These are phyloP conservation scores for Philaenus spumarius DNA, from an alignment of 1,140 invertebrate species.

Conservation along the genomic window DNA sequence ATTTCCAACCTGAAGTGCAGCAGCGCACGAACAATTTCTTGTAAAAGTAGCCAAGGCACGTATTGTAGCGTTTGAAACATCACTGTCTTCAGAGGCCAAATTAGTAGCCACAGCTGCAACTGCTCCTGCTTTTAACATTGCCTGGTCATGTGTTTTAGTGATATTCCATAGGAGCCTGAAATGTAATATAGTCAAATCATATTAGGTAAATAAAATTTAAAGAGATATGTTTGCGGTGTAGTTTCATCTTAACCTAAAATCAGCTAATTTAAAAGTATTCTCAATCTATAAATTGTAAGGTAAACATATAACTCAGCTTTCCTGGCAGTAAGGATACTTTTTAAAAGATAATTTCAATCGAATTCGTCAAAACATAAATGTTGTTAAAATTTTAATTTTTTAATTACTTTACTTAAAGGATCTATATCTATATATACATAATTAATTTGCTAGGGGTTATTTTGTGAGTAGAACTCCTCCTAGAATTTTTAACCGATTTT, in stretches of 20 bases:
- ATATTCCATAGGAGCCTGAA: constrained; percentile 21
- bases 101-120: constrained; percentile 17
- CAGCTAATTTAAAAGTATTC: not conserved
- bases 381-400: no score
- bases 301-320: not conserved
- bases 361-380: not conserved
- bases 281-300: not conserved
- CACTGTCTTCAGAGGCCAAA: constrained; percentile 11
- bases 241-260: not conserved
- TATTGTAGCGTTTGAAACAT: constrained; percentile 12
- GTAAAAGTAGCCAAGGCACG: constrained; percentile 12
- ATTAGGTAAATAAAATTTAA: not conserved
- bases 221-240: not conserved
- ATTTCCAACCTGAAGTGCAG: constrained; percentile 12
- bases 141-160: constrained; percentile 9
- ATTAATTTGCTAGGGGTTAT: no score
- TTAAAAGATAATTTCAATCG: constrained; percentile 20
- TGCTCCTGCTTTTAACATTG: constrained; percentile 15
- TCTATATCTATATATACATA: no score
- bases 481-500: no score
- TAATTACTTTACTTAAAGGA: constrained; percentile 3
- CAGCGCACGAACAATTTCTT: not conserved
- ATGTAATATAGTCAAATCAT: not conserved
- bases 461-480: no score
- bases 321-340: not conserved